Base-by-base conservation (phyloP, 2,113 vertebrate species). In the Pangasianodon gigas region DNA sequence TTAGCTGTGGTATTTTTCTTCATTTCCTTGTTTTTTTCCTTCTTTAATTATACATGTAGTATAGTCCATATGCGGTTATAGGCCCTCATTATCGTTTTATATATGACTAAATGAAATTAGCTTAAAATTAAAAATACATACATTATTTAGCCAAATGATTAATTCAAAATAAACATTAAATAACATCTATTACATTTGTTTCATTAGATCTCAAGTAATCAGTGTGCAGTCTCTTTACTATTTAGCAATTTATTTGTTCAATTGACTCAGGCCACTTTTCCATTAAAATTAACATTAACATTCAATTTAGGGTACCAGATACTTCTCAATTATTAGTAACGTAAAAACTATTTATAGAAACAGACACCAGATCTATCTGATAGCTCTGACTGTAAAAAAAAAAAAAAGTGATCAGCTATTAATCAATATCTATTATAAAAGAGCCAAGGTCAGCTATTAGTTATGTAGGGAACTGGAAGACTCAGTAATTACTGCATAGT, bases 1-100 rank as follows among this genome's bases (percentile, higher is more conserved):
- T 44, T 69, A 32, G 18, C 26, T n/a, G 46, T 41, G 54, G 21
- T 52, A n/a, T 41, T 58, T 65, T 58, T 60, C 26, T 51, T 87
- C 11, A 2, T 19, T 58, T 24, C 18, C 37, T 37, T 37, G 37
- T 60, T 26, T 41, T 4, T 24, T 84, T 80, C 48, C 32, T 87
- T 65, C 21, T 75, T 84, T 65, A 48, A 84, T 16, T 18, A 77
- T 87, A 41, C 81, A 86, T 89, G 89, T 83, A 88, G 83, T 84
- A 41, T n/a, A 54, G 29, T n/a, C 46, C 21, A 29, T 52, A 80
- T 18, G 19, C 48, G 32, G 26, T 18, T 32, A 81, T 24, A 1
- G 11, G 46, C 5, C 2, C 3, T 51, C 46, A n/a, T 32, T 81
- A 81, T 52, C 4, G 32, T 54, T 54, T 18, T 3, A 32, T 54